These are phyloP conservation scores for Polypterus bichir DNA, from an alignment of 2,113 vertebrate genomes.

Conservation along the genomic window DNA sequence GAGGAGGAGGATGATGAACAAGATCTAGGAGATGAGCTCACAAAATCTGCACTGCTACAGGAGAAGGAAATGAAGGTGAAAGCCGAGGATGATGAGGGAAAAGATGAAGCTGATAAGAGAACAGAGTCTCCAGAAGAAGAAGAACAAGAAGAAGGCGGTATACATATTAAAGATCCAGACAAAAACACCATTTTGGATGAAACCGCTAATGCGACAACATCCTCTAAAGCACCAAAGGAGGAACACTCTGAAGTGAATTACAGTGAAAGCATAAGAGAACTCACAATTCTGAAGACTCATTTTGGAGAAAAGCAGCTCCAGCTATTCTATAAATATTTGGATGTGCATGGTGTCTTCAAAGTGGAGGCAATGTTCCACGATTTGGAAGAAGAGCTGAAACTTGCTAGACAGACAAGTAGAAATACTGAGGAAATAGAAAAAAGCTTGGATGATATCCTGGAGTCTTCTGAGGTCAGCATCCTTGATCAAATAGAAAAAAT, in stretches of 20 bases:
- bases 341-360: conserved; percentile 44
- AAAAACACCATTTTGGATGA: conserved; percentile 50
- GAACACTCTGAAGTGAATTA: conserved; percentile 32
- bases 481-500: conserved; percentile 64
- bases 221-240: neutral
- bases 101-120: conserved; percentile 11
- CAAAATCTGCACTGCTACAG: too few relatives aligned
- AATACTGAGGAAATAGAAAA: conserved; percentile 48
- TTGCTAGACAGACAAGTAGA: conserved; percentile 32
- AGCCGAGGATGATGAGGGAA: neutral
- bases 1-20: conserved; percentile 1
- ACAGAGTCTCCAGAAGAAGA: conserved; percentile 5
- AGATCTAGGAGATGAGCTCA: neutral
- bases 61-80: too few relatives aligned
- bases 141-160: conserved; percentile 18
- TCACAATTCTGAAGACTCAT: conserved; percentile 57
- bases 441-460: conserved; percentile 65
- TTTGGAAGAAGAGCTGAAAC: conserved; percentile 59
- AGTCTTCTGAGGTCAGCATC: conserved; percentile 61
- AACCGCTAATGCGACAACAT: conserved; percentile 49
- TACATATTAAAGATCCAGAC: neutral
- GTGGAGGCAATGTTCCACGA: conserved; percentile 72
- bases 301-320: conserved; percentile 52
- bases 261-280: conserved; percentile 35
- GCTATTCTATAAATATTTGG: conserved; percentile 56